Percentiles rank a stretch among this genome's conserved stretches.
phyloP scores from a whole-genome alignment of 1,140 invertebrate species.

The Copidosoma floridanum region DNA sequence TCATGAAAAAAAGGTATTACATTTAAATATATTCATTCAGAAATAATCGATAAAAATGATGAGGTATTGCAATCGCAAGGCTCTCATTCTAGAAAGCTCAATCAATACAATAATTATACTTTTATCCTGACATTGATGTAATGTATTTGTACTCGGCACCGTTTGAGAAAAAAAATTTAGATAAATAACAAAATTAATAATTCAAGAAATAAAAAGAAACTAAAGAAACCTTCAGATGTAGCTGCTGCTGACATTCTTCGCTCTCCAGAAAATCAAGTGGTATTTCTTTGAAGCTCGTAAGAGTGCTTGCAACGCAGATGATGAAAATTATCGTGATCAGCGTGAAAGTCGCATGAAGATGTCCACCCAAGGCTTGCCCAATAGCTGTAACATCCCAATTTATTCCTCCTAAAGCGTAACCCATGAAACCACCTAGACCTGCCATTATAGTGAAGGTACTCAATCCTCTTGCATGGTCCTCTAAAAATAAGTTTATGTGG shows the following conservation, averaged over 20 bases:
- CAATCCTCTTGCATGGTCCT: conserved; percentile 88
- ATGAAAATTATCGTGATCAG: conserved; percentile 85
- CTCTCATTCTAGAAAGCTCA: no score
- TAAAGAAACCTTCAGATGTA: conserved; percentile 51
- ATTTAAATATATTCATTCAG: no score
- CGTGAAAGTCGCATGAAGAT: conserved; percentile 87
- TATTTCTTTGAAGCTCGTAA: conserved; percentile 87
- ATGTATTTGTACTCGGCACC: no score
- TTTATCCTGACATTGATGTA: no score
- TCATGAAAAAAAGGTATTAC: no score
- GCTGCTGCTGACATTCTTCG: conserved; percentile 48
- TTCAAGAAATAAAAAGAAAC: no score
- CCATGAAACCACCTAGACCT: conserved; percentile 89
- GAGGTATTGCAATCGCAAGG: no score
- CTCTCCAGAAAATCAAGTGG: conserved; percentile 65
- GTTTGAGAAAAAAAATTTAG: no score
- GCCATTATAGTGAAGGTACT: conserved; percentile 97
- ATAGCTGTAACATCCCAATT: conserved; percentile 87
- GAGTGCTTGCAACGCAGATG: conserved; percentile 73
- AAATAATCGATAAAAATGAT: no score
- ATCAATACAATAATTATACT: no score
- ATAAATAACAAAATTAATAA: no score
- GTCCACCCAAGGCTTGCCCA: conserved; percentile 76
- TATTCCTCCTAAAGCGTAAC: conserved; percentile 88
- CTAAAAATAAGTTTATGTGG: conserved; percentile 48